These are phyloP conservation scores for Belgica antarctica DNA, from an alignment of 2,888 invertebrate species.

Conservation along the genomic window DNA sequence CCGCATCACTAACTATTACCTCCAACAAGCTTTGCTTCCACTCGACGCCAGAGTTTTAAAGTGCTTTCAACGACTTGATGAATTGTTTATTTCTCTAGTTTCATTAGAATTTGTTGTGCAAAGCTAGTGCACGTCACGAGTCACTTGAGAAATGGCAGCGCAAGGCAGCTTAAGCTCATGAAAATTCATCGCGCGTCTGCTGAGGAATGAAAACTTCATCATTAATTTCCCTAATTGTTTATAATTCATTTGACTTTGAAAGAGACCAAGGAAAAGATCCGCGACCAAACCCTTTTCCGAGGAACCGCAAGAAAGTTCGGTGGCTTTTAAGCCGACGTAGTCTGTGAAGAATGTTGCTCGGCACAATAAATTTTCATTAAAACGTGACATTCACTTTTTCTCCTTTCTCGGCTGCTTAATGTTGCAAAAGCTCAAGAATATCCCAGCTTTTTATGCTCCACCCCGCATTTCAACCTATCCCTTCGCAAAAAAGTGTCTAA, in stretches of 20 bases:
- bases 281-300: neutral
- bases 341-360: neutral
- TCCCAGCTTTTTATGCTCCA: neutral
- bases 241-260: constrained; percentile 32
- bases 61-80: neutral
- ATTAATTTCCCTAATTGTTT: constrained; percentile 35
- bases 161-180: too few species aligned
- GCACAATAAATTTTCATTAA: constrained; percentile 36
- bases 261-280: neutral
- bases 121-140: neutral
- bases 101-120: neutral
- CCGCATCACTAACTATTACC: neutral
- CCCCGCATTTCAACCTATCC: neutral
- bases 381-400: constrained; percentile 15
- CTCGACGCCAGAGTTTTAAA: neutral
- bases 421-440: neutral
- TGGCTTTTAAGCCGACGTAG: neutral
- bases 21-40: neutral
- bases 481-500: neutral
- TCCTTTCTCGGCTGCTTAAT: neutral
- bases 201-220: neutral
- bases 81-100: neutral
- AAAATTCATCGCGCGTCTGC: neutral
- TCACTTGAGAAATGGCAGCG: neutral
- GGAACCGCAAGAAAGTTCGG: neutral